Percentiles rank a stretch among this genome's conserved stretches.
These are phyloP conservation scores for Drosophila sulfurigaster DNA, from an alignment of 1,140 invertebrate genomes.

Conservation along the genomic window DNA sequence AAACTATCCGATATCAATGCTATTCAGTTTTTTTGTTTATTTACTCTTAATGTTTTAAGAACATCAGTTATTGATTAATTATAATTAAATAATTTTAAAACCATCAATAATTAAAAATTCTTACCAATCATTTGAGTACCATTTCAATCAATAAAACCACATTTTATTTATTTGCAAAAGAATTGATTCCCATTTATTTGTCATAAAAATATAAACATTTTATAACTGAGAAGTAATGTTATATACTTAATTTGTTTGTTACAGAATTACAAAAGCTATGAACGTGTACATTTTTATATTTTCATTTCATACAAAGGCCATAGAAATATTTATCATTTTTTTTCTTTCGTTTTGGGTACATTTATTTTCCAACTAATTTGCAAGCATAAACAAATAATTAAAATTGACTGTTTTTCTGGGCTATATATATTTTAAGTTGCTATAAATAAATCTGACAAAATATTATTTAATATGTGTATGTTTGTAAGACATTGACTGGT, in stretches of 20 bases:
- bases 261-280: slow-evolving; percentile 73
- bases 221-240: slow-evolving; percentile 45
- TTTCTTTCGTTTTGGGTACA: slow-evolving; percentile 6
- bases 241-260: slow-evolving; percentile 48
- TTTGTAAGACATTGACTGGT: slow-evolving; percentile 56
- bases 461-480: slow-evolving; percentile 6
- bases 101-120: too few species aligned
- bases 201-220: slow-evolving; percentile 71
- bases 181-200: slow-evolving; percentile 65
- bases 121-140: background rate
- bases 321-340: slow-evolving; percentile 44
- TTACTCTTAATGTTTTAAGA: too few species aligned
- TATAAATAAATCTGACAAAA: slow-evolving; percentile 9
- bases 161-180: slow-evolving; percentile 62
- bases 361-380: slow-evolving; percentile 47
- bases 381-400: slow-evolving; percentile 49
- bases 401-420: slow-evolving; percentile 19
- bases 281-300: slow-evolving; percentile 68
- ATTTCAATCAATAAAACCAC: background rate
- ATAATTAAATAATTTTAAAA: too few species aligned
- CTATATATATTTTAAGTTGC: background rate
- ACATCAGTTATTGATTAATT: too few species aligned
- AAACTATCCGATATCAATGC: too few species aligned
- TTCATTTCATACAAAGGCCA: slow-evolving; percentile 62
- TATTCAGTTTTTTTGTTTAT: too few species aligned